Conservation (phyloP, 2,113 vertebrate species). For the Entomyzon cyanotis region DNA sequence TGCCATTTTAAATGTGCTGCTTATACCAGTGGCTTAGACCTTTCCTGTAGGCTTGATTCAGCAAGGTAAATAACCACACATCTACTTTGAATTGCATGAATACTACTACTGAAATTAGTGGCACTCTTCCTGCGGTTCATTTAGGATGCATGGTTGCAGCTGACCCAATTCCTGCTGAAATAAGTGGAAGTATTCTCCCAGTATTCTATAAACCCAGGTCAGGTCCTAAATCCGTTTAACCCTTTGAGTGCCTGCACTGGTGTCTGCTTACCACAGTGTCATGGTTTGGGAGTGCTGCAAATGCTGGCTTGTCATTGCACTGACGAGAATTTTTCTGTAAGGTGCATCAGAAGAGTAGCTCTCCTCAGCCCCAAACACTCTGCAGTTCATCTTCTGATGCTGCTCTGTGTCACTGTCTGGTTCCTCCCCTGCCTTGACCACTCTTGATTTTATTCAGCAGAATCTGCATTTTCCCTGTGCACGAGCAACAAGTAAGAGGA, state of each 20-base stretch:
- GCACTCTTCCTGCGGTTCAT: not conserved
- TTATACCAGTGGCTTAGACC: not conserved
- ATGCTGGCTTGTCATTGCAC: not conserved
- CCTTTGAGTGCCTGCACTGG: not conserved
- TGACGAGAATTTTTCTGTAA: rapidly evolving
- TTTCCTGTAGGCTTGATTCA: not conserved
- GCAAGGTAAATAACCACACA: not conserved
- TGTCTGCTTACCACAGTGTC: rapidly evolving
- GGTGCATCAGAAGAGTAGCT: not conserved
- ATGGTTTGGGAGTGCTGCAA: not conserved
- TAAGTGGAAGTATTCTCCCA: not conserved
- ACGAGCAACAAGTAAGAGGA: not conserved
- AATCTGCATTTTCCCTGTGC: not conserved
- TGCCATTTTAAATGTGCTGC: not conserved
- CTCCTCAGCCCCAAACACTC: not conserved
- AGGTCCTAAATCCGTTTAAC: not conserved
- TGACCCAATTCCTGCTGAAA: slow-evolving; percentile 17
- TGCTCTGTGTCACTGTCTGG: not conserved
- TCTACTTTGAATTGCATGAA: not conserved
- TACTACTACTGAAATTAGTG: not conserved
- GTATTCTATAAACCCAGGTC: not conserved
- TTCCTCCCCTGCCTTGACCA: not conserved
- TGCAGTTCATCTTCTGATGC: not conserved
- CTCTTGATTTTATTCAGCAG: not conserved
- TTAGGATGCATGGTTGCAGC: not conserved